Conservation (phyloP, 2,113 vertebrate species). For the Tringa solitaria region DNA sequence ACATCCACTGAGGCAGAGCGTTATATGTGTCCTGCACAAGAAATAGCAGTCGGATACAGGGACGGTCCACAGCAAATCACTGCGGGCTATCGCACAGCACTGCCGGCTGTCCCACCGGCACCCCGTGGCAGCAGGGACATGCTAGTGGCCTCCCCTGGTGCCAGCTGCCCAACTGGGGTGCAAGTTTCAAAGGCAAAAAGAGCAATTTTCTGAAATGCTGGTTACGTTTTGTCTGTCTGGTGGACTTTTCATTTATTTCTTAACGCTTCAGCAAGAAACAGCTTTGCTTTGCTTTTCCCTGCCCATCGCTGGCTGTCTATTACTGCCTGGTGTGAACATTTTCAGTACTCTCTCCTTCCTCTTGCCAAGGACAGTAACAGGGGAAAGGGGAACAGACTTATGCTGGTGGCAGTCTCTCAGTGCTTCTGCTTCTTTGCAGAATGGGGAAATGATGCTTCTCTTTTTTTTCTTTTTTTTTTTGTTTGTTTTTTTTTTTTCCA, state of each 20-base stretch:
- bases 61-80: neutral
- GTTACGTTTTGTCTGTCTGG: neutral
- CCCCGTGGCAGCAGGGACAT: accelerated
- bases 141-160: neutral
- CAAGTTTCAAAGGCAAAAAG: neutral
- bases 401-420: neutral
- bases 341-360: neutral
- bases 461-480: neutral
- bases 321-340: conserved; percentile 10
- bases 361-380: neutral
- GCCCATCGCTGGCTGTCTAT: neutral
- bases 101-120: accelerated
- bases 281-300: conserved; percentile 15
- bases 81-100: neutral
- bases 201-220: neutral
- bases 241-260: neutral
- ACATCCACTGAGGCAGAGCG: neutral
- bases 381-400: neutral
- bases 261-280: neutral
- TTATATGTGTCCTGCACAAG: neutral
- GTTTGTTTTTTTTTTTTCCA: neutral
- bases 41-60: neutral
- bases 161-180: neutral
- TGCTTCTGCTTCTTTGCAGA: neutral
- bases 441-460: neutral